Base-by-base conservation (phyloP, 64 coral and sea anemone genomes). In the Astreopora myriophthalma region DNA sequence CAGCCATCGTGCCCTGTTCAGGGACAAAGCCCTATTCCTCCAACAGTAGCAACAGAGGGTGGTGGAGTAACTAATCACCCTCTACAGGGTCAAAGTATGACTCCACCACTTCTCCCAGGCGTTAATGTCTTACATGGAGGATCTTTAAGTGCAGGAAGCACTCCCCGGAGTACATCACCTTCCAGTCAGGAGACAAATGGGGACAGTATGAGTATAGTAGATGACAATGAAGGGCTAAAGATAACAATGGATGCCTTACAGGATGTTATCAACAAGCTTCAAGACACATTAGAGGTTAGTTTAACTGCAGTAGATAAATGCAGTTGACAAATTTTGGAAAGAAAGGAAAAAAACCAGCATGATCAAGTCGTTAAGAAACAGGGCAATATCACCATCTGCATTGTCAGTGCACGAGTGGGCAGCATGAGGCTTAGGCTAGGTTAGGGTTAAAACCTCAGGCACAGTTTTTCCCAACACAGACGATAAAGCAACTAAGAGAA, bases 231-330 rank as follows among this genome's bases (percentile, higher is more conserved):
- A 94, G 95, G 95, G 12, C 82, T 97, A 7, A 94, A 97, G 48
- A 76, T 89, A 76, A 97, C 95, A 14, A 91, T 97, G 91, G 87
- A 93, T 97, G 95, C 95, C 20, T 87, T 97, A 32, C 86, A 97
- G 67, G 95, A 94, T 94, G 95, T 97, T 23, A 86, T 97, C 17
- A 48, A 87, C 27, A 97, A 97, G 30, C 89, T 85, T 37, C 85
- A 93, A 36, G 48, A 90, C 73, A 94, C 14, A 24, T 22, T 94
- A 38, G 67, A 94, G 93, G 93, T 91, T 67, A 8, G 70, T 73
- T 73, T 5, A 22, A 14, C n/a, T n/a, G n/a, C n/a, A n/a, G n/a
- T n/a, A n/a, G n/a, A n/a, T n/a, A n/a, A n/a, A n/a, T n/a, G n/a
- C n/a, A n/a, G n/a, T n/a, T n/a, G n/a, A n/a, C n/a, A n/a, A n/a